Percentiles rank a stretch among this genome's conserved stretches.
phyloP scores from a whole-genome alignment of 2,113 vertebrate genomes.

The Osmerus mordax region DNA sequence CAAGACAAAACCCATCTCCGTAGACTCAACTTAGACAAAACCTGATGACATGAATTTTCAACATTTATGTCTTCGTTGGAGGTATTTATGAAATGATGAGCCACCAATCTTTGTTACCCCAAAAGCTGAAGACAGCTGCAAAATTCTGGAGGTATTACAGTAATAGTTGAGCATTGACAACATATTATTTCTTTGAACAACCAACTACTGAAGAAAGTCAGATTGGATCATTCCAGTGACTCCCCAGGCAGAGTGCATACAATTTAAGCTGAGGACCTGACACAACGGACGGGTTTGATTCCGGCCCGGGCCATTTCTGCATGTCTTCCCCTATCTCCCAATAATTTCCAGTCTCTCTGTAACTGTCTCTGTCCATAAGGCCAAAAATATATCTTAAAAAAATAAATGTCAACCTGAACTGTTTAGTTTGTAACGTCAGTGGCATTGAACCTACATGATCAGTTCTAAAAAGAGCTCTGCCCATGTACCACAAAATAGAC shows the following conservation, averaged over 20 bases:
- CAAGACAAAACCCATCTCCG: slow-evolving; percentile 36
- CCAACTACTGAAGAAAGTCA: slow-evolving; percentile 1
- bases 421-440: slow-evolving; percentile 1
- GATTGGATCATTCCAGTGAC: neutral
- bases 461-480: neutral
- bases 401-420: neutral
- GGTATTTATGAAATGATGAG: slow-evolving; percentile 21
- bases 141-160: neutral
- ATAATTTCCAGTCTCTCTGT: too few relatives aligned
- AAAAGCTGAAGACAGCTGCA: neutral
- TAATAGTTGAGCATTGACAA: neutral
- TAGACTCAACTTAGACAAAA: slow-evolving; percentile 39
- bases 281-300: too few relatives aligned
- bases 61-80: slow-evolving; percentile 26
- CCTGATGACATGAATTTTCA: slow-evolving; percentile 14
- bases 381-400: too few relatives aligned
- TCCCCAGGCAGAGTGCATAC: too few relatives aligned
- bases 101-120: neutral
- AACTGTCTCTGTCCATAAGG: too few relatives aligned
- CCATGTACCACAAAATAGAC: slow-evolving; percentile 5
- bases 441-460: neutral
- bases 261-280: too few relatives aligned
- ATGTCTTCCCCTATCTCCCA: too few relatives aligned
- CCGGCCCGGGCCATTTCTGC: too few relatives aligned
- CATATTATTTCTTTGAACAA: slow-evolving; percentile 1